phyloP scores from a whole-genome alignment of 2,888 invertebrate species.

The Limnephilus lunatus region DNA sequence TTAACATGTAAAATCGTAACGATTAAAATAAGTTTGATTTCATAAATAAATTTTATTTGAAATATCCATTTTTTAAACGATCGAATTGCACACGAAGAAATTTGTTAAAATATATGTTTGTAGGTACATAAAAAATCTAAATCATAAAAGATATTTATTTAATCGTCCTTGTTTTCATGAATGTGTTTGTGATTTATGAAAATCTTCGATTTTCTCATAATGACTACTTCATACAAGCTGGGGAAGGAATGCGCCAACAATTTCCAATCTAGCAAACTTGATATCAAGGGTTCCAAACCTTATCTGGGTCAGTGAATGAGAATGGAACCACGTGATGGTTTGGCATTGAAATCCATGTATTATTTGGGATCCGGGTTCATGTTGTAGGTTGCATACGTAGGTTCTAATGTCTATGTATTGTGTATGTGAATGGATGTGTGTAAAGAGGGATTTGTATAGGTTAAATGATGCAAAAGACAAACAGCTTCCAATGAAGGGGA shows the following conservation, averaged over 20 bases:
- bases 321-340: not conserved
- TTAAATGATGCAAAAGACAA: constrained; percentile 50
- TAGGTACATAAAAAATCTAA: not conserved
- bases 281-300: not conserved
- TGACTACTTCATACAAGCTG: not conserved
- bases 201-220: not conserved
- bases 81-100: too few relatives aligned
- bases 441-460: constrained; percentile 40
- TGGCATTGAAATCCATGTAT: constrained; percentile 27
- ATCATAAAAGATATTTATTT: not conserved
- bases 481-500: constrained; percentile 52
- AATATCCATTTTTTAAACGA: too few relatives aligned
- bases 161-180: not conserved
- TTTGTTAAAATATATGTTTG: too few relatives aligned
- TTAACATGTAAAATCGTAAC: too few relatives aligned
- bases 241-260: not conserved
- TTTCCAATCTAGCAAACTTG: not conserved
- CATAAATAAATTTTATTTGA: too few relatives aligned
- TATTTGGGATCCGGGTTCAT: not conserved
- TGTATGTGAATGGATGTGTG: not conserved
- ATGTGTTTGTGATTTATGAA: not conserved
- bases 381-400: not conserved
- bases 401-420: not conserved
- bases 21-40: too few relatives aligned
- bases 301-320: constrained; percentile 19